A percentile compares a stretch with the other conserved stretches of the same genome.
These are phyloP conservation scores for Dufourea novaeangliae DNA, from an alignment of 1,140 invertebrate genomes.

Conservation along the genomic window DNA sequence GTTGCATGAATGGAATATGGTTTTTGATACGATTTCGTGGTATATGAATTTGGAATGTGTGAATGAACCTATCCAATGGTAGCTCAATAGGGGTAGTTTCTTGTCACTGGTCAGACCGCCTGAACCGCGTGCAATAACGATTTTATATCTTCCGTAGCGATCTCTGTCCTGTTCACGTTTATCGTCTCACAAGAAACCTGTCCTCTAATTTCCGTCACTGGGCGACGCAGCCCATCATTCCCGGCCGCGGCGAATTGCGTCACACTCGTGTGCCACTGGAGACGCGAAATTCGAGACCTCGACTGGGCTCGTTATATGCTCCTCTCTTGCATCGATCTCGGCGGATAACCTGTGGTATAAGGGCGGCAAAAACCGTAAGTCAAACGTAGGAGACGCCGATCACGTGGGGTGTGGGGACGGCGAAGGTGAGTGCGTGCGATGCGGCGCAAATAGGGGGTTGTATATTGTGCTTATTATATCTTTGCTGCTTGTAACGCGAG, in stretches of 20 bases:
- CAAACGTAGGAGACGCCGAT: slow-evolving; percentile 52
- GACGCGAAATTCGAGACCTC: slow-evolving; percentile 39
- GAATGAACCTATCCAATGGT: too few species aligned
- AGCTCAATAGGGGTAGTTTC: too few species aligned
- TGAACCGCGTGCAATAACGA: too few species aligned
- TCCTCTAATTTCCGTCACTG: not conserved
- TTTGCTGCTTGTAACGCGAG: too few species aligned
- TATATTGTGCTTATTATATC: not conserved
- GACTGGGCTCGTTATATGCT: slow-evolving; percentile 31
- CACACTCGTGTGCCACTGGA: slow-evolving; percentile 31
- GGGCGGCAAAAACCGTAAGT: slow-evolving; percentile 44
- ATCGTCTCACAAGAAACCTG: too few species aligned
- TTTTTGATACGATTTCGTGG: too few species aligned
- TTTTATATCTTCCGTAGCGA: too few species aligned
- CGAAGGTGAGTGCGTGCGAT: not conserved
- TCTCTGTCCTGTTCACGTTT: too few species aligned
- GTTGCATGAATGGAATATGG: too few species aligned
- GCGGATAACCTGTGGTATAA: slow-evolving; percentile 40
- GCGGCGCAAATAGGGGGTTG: not conserved
- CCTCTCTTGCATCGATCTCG: slow-evolving; percentile 47
- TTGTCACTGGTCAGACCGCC: too few species aligned
- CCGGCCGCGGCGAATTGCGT: slow-evolving; percentile 40
- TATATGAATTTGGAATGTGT: too few species aligned
- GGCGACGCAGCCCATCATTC: slow-evolving; percentile 2
- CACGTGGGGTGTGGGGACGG: not conserved